These are phyloP conservation scores for Tipula confusa DNA, from an alignment of 2,888 invertebrate genomes.

Conservation along the genomic window DNA sequence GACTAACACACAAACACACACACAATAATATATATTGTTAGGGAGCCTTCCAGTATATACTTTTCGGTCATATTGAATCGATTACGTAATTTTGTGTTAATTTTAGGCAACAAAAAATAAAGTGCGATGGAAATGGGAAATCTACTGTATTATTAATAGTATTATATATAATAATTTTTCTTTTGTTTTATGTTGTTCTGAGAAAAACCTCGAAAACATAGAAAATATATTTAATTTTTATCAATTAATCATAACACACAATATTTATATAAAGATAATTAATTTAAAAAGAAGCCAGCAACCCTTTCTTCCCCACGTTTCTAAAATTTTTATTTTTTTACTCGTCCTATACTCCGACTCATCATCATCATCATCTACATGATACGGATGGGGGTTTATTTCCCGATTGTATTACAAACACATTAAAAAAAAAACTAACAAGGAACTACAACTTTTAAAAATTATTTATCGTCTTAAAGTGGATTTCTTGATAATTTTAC, in stretches of 20 bases:
- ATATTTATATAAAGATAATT: slow-evolving; percentile 21
- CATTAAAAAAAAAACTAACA: not conserved
- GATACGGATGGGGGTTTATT: not conserved
- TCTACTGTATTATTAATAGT: not conserved
- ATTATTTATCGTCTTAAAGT: not conserved
- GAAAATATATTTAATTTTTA: slow-evolving; percentile 13
- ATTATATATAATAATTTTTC: not conserved
- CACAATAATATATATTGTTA: not conserved
- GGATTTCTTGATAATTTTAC: not conserved
- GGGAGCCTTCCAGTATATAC: not conserved
- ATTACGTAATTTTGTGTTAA: slow-evolving; percentile 20
- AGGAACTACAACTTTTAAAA: not conserved
- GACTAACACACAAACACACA: not conserved
- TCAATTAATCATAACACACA: slow-evolving; percentile 28
- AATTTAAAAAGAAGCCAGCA: not conserved
- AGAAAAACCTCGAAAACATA: not conserved
- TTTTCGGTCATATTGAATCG: slow-evolving; percentile 12
- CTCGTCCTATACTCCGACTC: not conserved
- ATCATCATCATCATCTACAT: not conserved
- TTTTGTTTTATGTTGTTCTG: not conserved
- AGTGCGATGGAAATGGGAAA: slow-evolving; percentile 9
- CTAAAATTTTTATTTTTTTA: too few relatives aligned
- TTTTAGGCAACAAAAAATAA: too few relatives aligned
- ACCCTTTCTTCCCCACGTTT: not conserved
- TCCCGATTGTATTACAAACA: not conserved